Conservation (phyloP, 2,797 vertebrate species). For the Bovichtus variegatus region DNA sequence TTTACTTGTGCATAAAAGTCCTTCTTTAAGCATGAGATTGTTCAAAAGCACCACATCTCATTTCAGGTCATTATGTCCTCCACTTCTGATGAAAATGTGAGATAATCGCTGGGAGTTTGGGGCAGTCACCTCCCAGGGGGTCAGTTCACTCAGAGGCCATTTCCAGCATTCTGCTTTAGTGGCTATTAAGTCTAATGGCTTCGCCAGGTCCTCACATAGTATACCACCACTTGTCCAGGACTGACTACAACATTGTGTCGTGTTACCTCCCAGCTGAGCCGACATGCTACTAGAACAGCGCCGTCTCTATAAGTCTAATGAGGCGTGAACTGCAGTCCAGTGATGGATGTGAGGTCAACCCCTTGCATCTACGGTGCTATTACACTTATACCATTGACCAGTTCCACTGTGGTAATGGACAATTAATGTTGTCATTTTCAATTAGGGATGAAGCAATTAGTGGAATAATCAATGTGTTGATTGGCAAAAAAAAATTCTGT, state of each 20-base stretch:
- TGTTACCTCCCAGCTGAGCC: conserved; percentile 61
- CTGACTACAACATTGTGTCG: conserved; percentile 63
- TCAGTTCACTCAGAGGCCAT: conserved; percentile 79
- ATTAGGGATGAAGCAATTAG: not conserved
- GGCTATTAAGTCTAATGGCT: conserved; percentile 46
- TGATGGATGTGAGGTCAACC: conserved; percentile 54
- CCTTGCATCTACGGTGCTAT: conserved; percentile 29
- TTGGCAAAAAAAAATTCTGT: not conserved
- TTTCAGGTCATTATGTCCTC: conserved; percentile 56
- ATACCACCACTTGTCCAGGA: conserved; percentile 27
- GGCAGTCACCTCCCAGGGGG: conserved; percentile 66
- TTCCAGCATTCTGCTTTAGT: conserved; percentile 74
- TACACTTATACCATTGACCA: conserved; percentile 38
- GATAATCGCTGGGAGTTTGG: conserved; percentile 69
- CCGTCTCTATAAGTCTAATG: conserved; percentile 57
- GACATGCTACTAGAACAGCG: conserved; percentile 66
- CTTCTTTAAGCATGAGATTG: conserved; percentile 39
- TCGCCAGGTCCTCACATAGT: conserved; percentile 40
- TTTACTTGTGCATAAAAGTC: conserved; percentile 46
- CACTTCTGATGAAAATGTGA: conserved; percentile 70
- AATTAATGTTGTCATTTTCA: conserved; percentile 7
- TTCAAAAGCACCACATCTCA: conserved; percentile 37
- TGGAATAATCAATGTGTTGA: not conserved
- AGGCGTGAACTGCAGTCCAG: conserved; percentile 43
- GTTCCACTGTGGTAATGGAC: not conserved